Evolutionary conservation across 2,113 vertebrate genomes (phyloP), one percentile per base, ranked within the genome.

Genomic region (Percina caprodes): DNA sequence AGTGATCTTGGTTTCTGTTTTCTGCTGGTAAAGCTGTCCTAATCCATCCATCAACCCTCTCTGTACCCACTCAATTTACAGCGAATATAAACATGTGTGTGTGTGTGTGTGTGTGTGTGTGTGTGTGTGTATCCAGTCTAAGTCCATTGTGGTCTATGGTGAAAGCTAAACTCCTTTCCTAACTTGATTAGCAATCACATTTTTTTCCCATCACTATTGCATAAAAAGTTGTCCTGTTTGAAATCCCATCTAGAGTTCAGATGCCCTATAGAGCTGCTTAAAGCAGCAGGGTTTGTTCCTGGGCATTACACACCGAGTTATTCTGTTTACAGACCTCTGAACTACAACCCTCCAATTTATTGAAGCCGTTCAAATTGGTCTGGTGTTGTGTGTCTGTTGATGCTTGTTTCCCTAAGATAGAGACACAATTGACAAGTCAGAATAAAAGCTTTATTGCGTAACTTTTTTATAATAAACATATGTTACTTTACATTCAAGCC

Each of bases 1-100:
- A 68, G 70, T 11, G 69, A 54, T 55, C 59, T 74, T 54, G 69
- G 71, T 72, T 83, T 73, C 73, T 83, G 75, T 80, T 73, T 35
- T 69, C 54, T 46, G 5, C 63, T 33, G 77, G 12, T 51, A 45
- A 80, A 46, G 68, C 86, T 30, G 67, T 74, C 24, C 23, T 49
- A 16, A 72, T 77, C 84, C 71, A 6, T 74, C 68, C 65, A 73
- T 69, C 82, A 68, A 1, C 30, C 19, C 58, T 23, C 14, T 58
- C 76, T 77, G 63, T 60, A 56, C 66, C 46, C 69, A 42, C 46
- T 80, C 76, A 54, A 3, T 69, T 62, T 59, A 76, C 82, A 67
- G 71, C 66, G 49, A 77, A 23, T 30, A 46, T 49, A 61, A 71
- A 65, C 60, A 0, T 9, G 15, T n/a, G 45, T 42, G 63, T 69